Conservation (phyloP, 2,888 invertebrate genomes). For the Pharmacophagus antenor region DNA sequence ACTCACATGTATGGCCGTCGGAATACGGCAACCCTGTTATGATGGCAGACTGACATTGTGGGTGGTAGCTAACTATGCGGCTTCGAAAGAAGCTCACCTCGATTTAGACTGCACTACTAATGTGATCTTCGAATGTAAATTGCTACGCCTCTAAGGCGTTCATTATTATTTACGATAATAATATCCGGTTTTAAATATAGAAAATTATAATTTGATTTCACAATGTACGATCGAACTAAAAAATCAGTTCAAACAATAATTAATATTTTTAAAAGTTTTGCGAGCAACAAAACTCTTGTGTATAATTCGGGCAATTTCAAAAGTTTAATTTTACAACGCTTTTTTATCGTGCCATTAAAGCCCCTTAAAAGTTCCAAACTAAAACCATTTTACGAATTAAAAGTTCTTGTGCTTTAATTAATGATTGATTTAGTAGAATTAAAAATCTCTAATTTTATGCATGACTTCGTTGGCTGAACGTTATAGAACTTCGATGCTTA, state of each 20-base stretch:
- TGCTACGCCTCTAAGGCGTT: too few relatives aligned
- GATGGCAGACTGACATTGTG: too few relatives aligned
- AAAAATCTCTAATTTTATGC: not conserved
- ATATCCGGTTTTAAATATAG: not conserved
- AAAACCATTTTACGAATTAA: constrained; percentile 1
- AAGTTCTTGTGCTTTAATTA: not conserved
- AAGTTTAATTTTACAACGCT: constrained; percentile 1
- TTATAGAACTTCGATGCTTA: not conserved
- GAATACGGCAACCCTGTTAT: too few relatives aligned
- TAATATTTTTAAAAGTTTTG: not conserved
- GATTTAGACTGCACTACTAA: too few relatives aligned
- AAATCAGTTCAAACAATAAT: not conserved
- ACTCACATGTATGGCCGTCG: too few relatives aligned
- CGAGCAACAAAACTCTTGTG: constrained; percentile 2
- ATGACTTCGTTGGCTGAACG: not conserved
- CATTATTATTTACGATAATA: too few relatives aligned
- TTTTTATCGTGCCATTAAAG: not conserved
- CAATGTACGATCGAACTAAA: not conserved
- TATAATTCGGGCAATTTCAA: not conserved
- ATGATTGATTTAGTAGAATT: not conserved
- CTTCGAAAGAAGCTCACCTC: too few relatives aligned
- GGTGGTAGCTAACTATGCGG: too few relatives aligned
- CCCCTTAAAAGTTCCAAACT: not conserved
- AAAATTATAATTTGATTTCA: not conserved
- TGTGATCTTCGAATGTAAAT: too few relatives aligned